Evolutionary conservation across 1,140 invertebrate species (phyloP), one percentile per base, ranked within the genome.

Genomic region (Listronotus bonariensis): DNA sequence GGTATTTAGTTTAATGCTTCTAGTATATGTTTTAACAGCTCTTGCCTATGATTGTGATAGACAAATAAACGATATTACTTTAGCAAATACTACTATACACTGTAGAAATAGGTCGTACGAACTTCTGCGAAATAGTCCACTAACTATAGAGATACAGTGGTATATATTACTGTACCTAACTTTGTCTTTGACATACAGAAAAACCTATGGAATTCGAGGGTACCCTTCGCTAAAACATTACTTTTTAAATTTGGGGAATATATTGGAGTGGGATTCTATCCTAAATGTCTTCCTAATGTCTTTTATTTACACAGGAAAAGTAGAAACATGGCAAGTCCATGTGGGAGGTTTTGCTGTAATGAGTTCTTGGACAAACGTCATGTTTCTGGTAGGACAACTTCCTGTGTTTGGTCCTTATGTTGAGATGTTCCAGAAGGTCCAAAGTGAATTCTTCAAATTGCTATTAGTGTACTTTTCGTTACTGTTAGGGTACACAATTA

Each of bases 401-500:
- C 92, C 92, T 3, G 83, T 91, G 51, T 92, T 93, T 76, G 91
- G 91, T 20, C 88, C 90, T 0, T 93, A 93, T 73, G 89, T 93
- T 7, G 91, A 91, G 0, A 92, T 92, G 91, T 92, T 91, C 68
- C 90, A 90, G 0, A 89, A 88, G 74, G 90, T 92, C 0, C 89
- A 91, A 71, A 89, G 87, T 31, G 91, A 93, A 82, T 92, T 93
- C 58, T 87, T 88, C 18, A 92, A 92, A 75, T 81, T 93, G 7
- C 80, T 93, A 17, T 81, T 92, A 73, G 91, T 90, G 8, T 93
- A 93, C 74, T 88, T 89, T 0, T 92, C 90, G 71, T 84, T 93
- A 46, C 77, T 93, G 8, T 88, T 93, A 15, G 92, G 91, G 0
- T 93, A 92, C 71, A 91, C 91, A 1, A 88, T 92, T 18, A 91